These are phyloP conservation scores for Gadus chalcogrammus DNA, from an alignment of 2,113 vertebrate species.

Conservation along the genomic window DNA sequence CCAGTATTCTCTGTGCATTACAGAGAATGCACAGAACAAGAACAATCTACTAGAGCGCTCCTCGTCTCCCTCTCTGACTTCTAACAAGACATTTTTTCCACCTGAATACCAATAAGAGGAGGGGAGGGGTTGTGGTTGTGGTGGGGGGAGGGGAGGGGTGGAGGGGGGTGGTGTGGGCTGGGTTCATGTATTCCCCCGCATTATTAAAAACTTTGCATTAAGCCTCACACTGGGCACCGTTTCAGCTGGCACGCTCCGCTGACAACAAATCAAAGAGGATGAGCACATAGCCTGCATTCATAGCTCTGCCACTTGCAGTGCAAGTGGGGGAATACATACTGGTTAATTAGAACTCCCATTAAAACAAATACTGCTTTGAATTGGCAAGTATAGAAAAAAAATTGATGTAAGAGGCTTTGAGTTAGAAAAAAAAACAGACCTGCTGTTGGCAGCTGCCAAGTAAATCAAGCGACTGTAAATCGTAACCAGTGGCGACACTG, in stretches of 20 bases:
- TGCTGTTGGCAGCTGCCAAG: conserved; percentile 71
- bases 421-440: conserved; percentile 48
- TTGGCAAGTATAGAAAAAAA: conserved; percentile 76
- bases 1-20: background rate
- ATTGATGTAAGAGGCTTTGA: conserved; percentile 75
- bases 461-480: conserved; percentile 72
- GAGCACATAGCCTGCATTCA: conserved; percentile 74
- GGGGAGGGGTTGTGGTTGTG: conserved; percentile 37
- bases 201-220: conserved; percentile 78
- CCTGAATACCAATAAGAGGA: conserved; percentile 77
- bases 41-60: conserved; percentile 68
- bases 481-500: conserved; percentile 72
- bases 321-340: conserved; percentile 69
- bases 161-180: too few species aligned
- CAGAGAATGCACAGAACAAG: conserved; percentile 67
- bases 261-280: conserved; percentile 75
- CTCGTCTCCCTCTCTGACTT: conserved; percentile 67
- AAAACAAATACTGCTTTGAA: conserved; percentile 79
- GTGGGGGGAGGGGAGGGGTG: too few species aligned
- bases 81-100: conserved; percentile 71
- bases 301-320: conserved; percentile 62
- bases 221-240: conserved; percentile 75
- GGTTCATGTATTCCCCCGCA: conserved; percentile 68
- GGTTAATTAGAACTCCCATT: conserved; percentile 79
- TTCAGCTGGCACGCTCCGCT: conserved; percentile 75